Base-by-base conservation (phyloP, 2,888 invertebrate genomes). In the Aspidapion aeneum region DNA sequence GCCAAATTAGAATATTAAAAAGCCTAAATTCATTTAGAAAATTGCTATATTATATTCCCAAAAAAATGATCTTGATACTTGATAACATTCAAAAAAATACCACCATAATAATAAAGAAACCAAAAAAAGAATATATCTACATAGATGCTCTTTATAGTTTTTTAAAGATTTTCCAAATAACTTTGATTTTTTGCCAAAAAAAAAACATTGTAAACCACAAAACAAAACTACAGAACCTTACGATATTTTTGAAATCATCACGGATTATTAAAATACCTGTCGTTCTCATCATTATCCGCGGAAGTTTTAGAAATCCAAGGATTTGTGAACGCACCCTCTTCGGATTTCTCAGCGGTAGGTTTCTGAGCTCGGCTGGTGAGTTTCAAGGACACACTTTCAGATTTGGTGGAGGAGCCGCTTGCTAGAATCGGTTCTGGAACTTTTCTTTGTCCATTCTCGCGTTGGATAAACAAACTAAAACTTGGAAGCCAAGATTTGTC, bases 401-500 rank as follows among this genome's bases (percentile, higher is more conserved):
- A 69, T 65, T 74, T 75, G 21, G 70, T 66, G 17, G 66, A 18
- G 5, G 66, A 54, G 57, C 67, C 71, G 62, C 72, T 73, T 17
- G 70, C 71, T 22, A 75, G 68, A 17, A 71, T 58, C 55, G 91
- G 93, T 52, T 90, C 88, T 49, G 93, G 93, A 67, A 92, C 90
- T 77, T 90, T 89, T 1, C 93, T 84, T 75, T 89, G 88, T 74
- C 93, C 86, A 77, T 87, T 87, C 82, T 94, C 87, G 62, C 94
- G 86, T 72, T 91, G 90, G 65, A 94, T 80, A 66, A 93, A 81
- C 70, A 96, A 83, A 76, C 93, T 93, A 78, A 93, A 89, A 68
- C 91, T 90, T 0, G 96, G 96, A 72, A 95, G 80, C 94, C 94
- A 96, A 66, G 94, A 93, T 58, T 64, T 67, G 5, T 79, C 80